Evolutionary conservation across 2,888 invertebrate species (phyloP).

Genomic region (Philaethria dido): DNA sequence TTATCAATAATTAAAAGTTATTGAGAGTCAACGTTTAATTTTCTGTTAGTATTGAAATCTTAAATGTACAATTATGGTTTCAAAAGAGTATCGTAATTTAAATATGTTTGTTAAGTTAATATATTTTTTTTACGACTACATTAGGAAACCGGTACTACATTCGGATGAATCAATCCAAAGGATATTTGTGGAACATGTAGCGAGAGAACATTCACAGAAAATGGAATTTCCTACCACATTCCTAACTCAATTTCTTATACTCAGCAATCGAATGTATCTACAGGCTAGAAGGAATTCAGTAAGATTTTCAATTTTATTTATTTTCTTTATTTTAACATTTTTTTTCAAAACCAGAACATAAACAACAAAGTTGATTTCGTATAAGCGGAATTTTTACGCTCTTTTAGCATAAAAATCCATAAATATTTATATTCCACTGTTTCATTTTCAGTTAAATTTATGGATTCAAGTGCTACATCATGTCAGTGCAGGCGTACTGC

Average conservation of each 20-base stretch:
- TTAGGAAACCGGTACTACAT: slow-evolving; percentile 71
- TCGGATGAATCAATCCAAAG: slow-evolving; percentile 75
- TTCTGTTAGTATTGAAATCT: neutral
- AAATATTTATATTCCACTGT: neutral
- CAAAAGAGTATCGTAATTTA: neutral
- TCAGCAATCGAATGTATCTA: slow-evolving; percentile 79
- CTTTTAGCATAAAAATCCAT: neutral
- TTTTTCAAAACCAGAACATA: no score
- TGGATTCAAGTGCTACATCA: slow-evolving; percentile 85
- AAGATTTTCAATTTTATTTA: slow-evolving; percentile 46
- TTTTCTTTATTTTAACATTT: neutral
- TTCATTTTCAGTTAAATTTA: slow-evolving; percentile 65
- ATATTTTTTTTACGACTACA: slow-evolving; percentile 38
- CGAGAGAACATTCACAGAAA: slow-evolving; percentile 69
- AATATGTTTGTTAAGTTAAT: neutral
- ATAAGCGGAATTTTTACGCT: no score
- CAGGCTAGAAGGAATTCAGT: slow-evolving; percentile 83
- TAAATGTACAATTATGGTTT: neutral
- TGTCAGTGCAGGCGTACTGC: slow-evolving; percentile 74
- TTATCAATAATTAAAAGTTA: neutral
- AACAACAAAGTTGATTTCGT: no score
- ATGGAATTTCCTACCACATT: slow-evolving; percentile 83
- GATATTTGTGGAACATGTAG: slow-evolving; percentile 74
- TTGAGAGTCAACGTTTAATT: neutral
- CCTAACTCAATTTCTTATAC: slow-evolving; percentile 78